phyloP scores from a whole-genome alignment of 2,797 vertebrate species.

The Amphiprion clarkii region DNA sequence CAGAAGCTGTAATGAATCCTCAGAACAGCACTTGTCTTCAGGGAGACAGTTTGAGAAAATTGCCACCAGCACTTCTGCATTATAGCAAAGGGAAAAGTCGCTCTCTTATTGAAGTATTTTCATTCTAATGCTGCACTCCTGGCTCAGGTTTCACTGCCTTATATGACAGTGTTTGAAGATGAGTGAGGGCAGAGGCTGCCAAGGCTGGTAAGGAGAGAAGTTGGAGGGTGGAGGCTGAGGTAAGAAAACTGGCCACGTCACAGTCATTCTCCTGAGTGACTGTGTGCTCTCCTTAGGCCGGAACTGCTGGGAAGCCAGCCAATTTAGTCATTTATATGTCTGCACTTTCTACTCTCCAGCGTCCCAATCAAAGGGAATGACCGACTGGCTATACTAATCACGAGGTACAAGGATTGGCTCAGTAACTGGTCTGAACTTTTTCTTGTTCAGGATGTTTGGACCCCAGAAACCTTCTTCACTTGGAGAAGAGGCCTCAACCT shows the following conservation, averaged over 20 bases:
- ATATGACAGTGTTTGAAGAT: slow-evolving; percentile 32
- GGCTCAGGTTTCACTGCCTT: slow-evolving; percentile 33
- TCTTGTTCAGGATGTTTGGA: slow-evolving; percentile 35
- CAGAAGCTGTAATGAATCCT: slow-evolving; percentile 34
- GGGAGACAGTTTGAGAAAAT: slow-evolving; percentile 17
- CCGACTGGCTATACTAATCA: slow-evolving; percentile 50
- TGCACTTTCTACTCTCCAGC: slow-evolving; percentile 40
- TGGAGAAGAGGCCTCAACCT: not conserved
- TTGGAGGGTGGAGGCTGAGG: slow-evolving; percentile 8
- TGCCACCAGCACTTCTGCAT: slow-evolving; percentile 24
- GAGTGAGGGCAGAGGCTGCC: not conserved
- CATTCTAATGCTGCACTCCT: slow-evolving; percentile 5
- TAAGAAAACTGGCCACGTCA: slow-evolving; percentile 18
- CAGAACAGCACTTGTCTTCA: slow-evolving; percentile 10
- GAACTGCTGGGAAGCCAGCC: slow-evolving; percentile 65
- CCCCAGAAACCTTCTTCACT: slow-evolving; percentile 21
- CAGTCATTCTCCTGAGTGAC: slow-evolving; percentile 47
- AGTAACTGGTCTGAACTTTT: slow-evolving; percentile 42
- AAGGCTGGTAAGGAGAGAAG: slow-evolving; percentile 17
- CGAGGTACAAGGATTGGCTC: slow-evolving; percentile 31
- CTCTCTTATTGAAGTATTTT: slow-evolving; percentile 25
- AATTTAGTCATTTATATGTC: slow-evolving; percentile 76
- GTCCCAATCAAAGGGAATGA: slow-evolving; percentile 60
- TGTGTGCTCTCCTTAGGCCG: slow-evolving; percentile 22
- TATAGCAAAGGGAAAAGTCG: slow-evolving; percentile 9